Base-by-base conservation (phyloP, 1,140 invertebrate species). In the Drosophila subpulchrella region DNA sequence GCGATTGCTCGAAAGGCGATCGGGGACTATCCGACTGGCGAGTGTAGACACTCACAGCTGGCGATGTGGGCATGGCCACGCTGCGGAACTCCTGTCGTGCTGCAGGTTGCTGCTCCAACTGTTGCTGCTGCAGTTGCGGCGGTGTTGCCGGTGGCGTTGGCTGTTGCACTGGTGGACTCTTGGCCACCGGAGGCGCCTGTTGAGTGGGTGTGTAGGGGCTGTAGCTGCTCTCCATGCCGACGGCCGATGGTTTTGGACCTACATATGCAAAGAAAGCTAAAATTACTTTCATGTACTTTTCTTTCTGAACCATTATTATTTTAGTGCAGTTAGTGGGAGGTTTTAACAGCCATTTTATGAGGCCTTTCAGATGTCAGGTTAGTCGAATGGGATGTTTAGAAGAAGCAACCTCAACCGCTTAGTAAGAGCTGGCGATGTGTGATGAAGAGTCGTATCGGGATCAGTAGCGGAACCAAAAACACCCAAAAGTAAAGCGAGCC, bases 341-440 rank as follows among this genome's bases (percentile, higher is more conserved):
- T 54, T 66, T 74, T 74, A 41, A 60, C 54, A 24, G 79, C 63
- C 68, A 32, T 48, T 70, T 73, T 63, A 54, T 72, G 15, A 30
- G 68, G 68, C 68, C 53, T 72, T 72, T 72, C 56, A 32, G 53
- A 72, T 72, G 68, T 71, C 66, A 36, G 44, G 34, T 88, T 90
- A 88, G 81, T 78, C 17, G 46, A 62, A 88, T 88, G 84, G 75
- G 68, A 61, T 54, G 65, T 89, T 83, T 76, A 53, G 12, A 54
- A 44, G 75, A 84, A 89, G 85, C 84, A 89, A 79, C 84, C 66
- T 65, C 24, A 77, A 89, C 83, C 83, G 84, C 76, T 89, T 88
- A 88, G 83, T 88, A 88, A 67, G 56, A 80, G 83, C 83, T 86
- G 84, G 84, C 79, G 79, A 88, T 53, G 73, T 59, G 27, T 27